Conservation (phyloP, 2,797 vertebrate species). For the Fistularia tabacaria region DNA sequence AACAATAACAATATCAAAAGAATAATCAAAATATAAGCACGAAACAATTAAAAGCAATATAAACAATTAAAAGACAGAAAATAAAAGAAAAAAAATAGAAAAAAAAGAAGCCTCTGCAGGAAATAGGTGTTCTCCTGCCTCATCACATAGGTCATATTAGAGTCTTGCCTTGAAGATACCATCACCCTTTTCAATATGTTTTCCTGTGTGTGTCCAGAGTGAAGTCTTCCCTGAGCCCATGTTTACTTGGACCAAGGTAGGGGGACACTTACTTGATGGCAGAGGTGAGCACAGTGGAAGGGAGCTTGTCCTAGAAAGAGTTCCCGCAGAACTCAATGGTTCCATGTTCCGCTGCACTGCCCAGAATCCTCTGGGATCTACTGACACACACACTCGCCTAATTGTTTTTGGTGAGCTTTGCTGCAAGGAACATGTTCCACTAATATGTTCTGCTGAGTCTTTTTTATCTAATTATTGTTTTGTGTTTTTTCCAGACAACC, state of each 20-base stretch:
- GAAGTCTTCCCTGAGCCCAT: conserved; percentile 97
- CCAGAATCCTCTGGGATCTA: conserved; percentile 95
- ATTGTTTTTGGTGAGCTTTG: conserved; percentile 88
- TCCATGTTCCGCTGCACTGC: conserved; percentile 98
- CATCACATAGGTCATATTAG: no score
- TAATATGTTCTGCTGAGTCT: background rate
- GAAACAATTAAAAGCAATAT: no score
- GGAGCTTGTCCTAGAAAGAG: conserved; percentile 91
- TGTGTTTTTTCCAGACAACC: conserved; percentile 65
- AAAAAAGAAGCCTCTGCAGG: no score
- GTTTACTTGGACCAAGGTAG: conserved; percentile 95
- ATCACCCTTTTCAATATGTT: conserved; percentile 3
- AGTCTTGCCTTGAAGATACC: background rate
- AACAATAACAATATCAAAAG: no score
- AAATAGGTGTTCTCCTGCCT: no score
- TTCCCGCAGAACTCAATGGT: conserved; percentile 92
- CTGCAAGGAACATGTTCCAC: background rate
- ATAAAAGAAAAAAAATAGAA: no score
- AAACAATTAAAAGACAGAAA: no score
- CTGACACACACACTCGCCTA: conserved; percentile 95
- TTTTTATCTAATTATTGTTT: background rate
- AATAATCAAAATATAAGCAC: no score
- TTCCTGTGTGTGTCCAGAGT: conserved; percentile 71
- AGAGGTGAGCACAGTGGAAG: conserved; percentile 84
- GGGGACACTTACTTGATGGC: conserved; percentile 89